Conservation (phyloP, 2,888 invertebrate genomes). For the Drosophila borborema region DNA sequence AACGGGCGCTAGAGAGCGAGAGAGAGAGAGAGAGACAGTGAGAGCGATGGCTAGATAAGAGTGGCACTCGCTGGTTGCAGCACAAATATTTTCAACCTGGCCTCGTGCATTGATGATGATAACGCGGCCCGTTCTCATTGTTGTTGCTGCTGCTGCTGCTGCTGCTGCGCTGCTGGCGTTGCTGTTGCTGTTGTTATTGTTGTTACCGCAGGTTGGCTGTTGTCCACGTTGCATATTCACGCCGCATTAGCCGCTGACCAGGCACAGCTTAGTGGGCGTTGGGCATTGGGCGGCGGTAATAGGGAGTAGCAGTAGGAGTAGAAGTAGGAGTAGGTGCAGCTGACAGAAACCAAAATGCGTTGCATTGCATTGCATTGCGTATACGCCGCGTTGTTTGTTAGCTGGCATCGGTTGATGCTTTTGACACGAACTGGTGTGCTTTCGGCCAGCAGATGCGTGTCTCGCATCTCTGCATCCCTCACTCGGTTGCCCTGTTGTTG, state of each 20-base stretch:
- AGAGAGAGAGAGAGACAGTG: not conserved
- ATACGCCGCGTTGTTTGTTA: slow-evolving; percentile 52
- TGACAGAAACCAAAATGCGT: slow-evolving; percentile 43
- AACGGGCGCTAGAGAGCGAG: not conserved
- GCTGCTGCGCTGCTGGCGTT: slow-evolving; percentile 8
- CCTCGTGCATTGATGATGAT: slow-evolving; percentile 77
- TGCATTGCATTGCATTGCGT: slow-evolving; percentile 45
- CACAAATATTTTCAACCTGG: slow-evolving; percentile 63
- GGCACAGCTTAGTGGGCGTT: slow-evolving; percentile 18
- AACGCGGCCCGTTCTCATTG: slow-evolving; percentile 45
- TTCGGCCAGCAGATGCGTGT: slow-evolving; percentile 6
- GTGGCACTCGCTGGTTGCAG: slow-evolving; percentile 2
- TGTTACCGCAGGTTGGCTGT: slow-evolving; percentile 44
- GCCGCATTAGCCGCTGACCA: slow-evolving; percentile 71
- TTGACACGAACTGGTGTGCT: slow-evolving; percentile 73
- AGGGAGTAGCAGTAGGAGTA: too few species aligned
- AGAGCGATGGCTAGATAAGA: not conserved
- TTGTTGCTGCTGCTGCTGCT: slow-evolving; percentile 7
- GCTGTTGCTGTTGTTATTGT: slow-evolving; percentile 20
- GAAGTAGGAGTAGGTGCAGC: not conserved
- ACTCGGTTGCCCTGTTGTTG: not conserved
- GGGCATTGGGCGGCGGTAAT: not conserved
- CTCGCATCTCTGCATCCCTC: not conserved
- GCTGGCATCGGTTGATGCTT: slow-evolving; percentile 67
- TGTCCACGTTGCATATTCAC: slow-evolving; percentile 71